Evolutionary conservation across 2,888 invertebrate genomes (phyloP), one percentile per base, ranked within the genome.

Genomic region (Hirudinaria manillensis): DNA sequence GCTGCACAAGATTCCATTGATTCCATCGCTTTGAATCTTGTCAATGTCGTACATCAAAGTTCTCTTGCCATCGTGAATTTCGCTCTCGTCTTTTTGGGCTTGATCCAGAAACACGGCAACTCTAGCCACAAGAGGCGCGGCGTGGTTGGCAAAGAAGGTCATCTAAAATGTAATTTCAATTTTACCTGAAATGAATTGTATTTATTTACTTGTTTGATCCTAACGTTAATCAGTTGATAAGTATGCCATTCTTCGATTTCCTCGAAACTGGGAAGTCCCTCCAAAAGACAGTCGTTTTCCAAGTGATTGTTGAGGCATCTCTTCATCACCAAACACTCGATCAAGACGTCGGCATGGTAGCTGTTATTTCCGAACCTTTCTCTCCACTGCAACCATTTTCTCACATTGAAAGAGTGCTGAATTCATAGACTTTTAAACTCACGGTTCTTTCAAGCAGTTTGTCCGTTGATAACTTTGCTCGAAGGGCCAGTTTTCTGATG

Each of bases 211-310:
- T 45, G 45, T 7, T 45, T 45, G 3, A 45, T 16, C 16, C 24
- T 61, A 61, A 61, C 61, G 29, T 61, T 29, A 16, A 61, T 61
- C 2, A 29, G 24, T 10, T 24, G 24, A 19, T 61, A 27, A 1
- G 61, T 24, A 19, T 61, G 61, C 61, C 61, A 61, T 4, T 61
- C 61, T 16, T 29, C 61, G 29, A 61, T 61, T 29, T 61, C 61
- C 24, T 61, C 61, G 24, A 61, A 61, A n/a, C 61, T 61, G 24
- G 61, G 61, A 24, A 61, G 61, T 61, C 61, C 61, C n/a, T 61
- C 61, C 61, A 61, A 61, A 19, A 24, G 61, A 19, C 61, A 61
- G 61, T 61, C n/a, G 21, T 61, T 61, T 16, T 61, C 61, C 29
- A 61, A 61, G 61, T 61, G 61, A 4, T 29, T 61, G 29, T 61